A percentile compares a stretch with the other conserved stretches of the same genome.
Evolutionary conservation across 2,888 invertebrate genomes (phyloP).

Genomic region (Amphipyra tragopoginis): DNA sequence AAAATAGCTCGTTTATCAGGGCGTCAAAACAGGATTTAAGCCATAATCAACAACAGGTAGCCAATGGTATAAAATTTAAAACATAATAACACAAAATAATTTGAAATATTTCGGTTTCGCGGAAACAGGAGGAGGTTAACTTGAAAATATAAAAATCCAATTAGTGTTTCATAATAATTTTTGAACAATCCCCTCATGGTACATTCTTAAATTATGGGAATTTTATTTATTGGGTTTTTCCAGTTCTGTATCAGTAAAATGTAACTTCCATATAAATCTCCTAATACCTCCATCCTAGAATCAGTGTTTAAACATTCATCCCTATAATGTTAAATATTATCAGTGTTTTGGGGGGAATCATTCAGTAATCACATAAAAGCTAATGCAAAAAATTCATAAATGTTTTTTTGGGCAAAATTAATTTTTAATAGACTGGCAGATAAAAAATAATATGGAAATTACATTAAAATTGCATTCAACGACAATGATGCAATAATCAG

Average conservation of each 20-base stretch:
- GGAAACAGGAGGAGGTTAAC: conserved; percentile 89
- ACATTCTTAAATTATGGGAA: conserved; percentile 63
- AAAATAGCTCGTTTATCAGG: conserved; percentile 77
- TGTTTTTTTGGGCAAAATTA: conserved; percentile 11
- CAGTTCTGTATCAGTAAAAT: conserved; percentile 59
- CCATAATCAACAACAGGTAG: conserved; percentile 64
- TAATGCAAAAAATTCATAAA: conserved; percentile 17
- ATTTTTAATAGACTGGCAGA: conserved; percentile 19
- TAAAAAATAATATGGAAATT: conserved; percentile 76
- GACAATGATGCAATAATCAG: conserved; percentile 41
- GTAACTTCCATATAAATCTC: conserved; percentile 79
- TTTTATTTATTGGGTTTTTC: conserved; percentile 45
- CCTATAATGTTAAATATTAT: conserved; percentile 35
- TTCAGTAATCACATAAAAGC: conserved; percentile 11
- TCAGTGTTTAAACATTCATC: conserved; percentile 67
- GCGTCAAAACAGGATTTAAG: conserved; percentile 81
- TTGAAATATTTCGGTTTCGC: conserved; percentile 71
- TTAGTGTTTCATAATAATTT: conserved; percentile 55
- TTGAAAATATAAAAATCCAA: conserved; percentile 72
- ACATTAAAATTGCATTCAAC: conserved; percentile 67
- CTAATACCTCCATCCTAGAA: conserved; percentile 56
- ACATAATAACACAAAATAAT: conserved; percentile 68
- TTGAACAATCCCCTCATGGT: conserved; percentile 85
- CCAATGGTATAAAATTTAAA: conserved; percentile 61
- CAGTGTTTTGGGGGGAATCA: conserved; percentile 17